phyloP scores from a whole-genome alignment of 1,140 invertebrate genomes.

The Oreohelix idahoensis region DNA sequence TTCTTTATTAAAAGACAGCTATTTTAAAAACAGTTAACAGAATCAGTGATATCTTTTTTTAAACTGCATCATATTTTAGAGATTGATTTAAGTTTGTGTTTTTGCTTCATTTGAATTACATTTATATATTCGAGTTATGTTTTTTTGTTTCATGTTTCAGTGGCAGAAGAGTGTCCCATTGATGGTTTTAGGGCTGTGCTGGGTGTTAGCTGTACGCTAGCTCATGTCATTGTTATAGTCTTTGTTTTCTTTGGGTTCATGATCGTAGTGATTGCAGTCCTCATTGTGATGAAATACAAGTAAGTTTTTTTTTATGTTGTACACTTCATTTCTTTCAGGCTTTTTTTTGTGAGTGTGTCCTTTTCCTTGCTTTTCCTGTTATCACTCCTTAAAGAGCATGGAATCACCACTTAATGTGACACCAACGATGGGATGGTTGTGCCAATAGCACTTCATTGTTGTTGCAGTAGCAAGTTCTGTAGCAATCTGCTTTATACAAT shows the following conservation, averaged over 20 bases:
- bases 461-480: too few species aligned
- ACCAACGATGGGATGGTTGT: too few species aligned
- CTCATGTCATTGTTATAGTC: slow-evolving; percentile 82
- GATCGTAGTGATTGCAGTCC: slow-evolving; percentile 77
- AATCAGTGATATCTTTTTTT: too few species aligned
- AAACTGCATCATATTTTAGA: neutral
- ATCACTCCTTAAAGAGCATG: too few species aligned
- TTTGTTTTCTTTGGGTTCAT: slow-evolving; percentile 79
- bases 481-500: too few species aligned
- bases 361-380: slow-evolving; percentile 13
- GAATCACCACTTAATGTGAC: too few species aligned
- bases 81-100: neutral
- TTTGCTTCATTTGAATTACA: neutral
- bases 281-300: slow-evolving; percentile 76
- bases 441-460: too few species aligned
- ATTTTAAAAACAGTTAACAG: too few species aligned
- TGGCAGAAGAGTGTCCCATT: slow-evolving; percentile 76
- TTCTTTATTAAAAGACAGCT: too few species aligned
- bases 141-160: slow-evolving; percentile 13
- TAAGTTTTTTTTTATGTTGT: too few species aligned
- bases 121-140: too few species aligned
- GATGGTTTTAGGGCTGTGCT: slow-evolving; percentile 80
- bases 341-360: neutral
- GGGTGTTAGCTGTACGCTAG: slow-evolving; percentile 81
- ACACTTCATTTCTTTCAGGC: too few species aligned